Base-by-base conservation (phyloP, 2,888 invertebrate species). In the Pogonocherus hispidulus region DNA sequence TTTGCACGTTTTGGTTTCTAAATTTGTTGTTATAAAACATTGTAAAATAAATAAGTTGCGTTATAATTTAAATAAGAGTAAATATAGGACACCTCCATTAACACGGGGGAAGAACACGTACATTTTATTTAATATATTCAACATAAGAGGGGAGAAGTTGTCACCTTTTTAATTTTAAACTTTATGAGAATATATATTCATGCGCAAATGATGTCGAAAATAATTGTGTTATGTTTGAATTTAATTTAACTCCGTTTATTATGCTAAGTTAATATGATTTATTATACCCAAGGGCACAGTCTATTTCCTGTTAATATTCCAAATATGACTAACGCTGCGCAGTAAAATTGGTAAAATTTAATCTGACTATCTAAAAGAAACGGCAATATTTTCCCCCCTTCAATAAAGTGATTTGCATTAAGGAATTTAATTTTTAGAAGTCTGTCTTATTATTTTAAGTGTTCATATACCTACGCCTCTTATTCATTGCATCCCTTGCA, bases 211-310 rank as follows among this genome's bases (percentile, higher is more conserved):
- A n/a, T n/a, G n/a, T n/a, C n/a, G n/a, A 14, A 41, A 41, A 41
- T 41, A 41, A 41, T 41, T 16, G 41, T 41, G 11, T 41, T 41
- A 41, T 41, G 41, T 41, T 41, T 41, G 41, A 41, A 41, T 41
- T 41, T 41, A 41, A 41, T 41, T 41, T 41, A 1, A n/a, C 41
- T 41, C 14, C 41, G 41, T 41, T 41, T 41, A 41, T 41, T 41
- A 41, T 41, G 41, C 41, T 41, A n/a, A 41, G n/a, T 14, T 41
- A 5, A 41, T 41, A n/a, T 41, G n/a, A 41, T 41, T 41, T 41
- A 41, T 5, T 14, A 5, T 41, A 41, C 41, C 41, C 41, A 41
- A 41, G 16, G 41, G 41, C 14, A 14, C 14, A 41, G 14, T 41
- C 11, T 14, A 41, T 41, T 41, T 41, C 41, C 41, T 14, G 41